Evolutionary conservation across 2,113 vertebrate species (phyloP).

Genomic region (Tautogolabrus adspersus): DNA sequence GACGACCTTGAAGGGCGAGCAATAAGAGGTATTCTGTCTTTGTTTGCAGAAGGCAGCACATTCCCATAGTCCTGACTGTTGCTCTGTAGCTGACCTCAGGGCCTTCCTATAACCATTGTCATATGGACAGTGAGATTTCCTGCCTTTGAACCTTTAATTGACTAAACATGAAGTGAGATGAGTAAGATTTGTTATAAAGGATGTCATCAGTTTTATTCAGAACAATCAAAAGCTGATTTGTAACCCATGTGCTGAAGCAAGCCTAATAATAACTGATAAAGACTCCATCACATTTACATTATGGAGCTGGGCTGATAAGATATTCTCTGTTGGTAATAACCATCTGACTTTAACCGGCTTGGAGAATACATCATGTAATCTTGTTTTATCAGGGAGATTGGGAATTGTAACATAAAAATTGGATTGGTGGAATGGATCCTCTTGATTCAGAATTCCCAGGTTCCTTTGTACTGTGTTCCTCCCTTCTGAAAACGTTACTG

Average conservation of each 20-base stretch:
- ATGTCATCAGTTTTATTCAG: neutral
- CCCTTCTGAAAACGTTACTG: neutral
- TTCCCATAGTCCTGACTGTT: slow-evolving; percentile 66
- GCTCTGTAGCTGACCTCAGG: slow-evolving; percentile 54
- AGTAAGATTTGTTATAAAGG: neutral
- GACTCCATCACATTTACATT: neutral
- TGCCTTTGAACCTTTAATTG: slow-evolving; percentile 58
- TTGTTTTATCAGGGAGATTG: neutral
- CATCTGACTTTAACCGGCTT: slow-evolving; percentile 8
- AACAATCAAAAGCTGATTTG: neutral
- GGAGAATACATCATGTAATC: slow-evolving; percentile 7
- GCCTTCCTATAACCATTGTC: slow-evolving; percentile 59
- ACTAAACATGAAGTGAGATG: slow-evolving; percentile 34
- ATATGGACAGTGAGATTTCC: slow-evolving; percentile 62
- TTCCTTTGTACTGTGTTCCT: neutral
- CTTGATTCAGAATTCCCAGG: neutral
- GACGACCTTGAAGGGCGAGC: slow-evolving; percentile 38
- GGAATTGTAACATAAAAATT: neutral
- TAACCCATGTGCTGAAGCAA: neutral
- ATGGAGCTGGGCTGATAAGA: neutral
- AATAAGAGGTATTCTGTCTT: slow-evolving; percentile 44
- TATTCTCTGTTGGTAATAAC: slow-evolving; percentile 3
- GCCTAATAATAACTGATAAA: neutral
- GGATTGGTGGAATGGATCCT: neutral
- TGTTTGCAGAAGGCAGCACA: slow-evolving; percentile 65